These are phyloP conservation scores for Venturia canescens DNA, from an alignment of 1,140 invertebrate genomes.

Conservation along the genomic window DNA sequence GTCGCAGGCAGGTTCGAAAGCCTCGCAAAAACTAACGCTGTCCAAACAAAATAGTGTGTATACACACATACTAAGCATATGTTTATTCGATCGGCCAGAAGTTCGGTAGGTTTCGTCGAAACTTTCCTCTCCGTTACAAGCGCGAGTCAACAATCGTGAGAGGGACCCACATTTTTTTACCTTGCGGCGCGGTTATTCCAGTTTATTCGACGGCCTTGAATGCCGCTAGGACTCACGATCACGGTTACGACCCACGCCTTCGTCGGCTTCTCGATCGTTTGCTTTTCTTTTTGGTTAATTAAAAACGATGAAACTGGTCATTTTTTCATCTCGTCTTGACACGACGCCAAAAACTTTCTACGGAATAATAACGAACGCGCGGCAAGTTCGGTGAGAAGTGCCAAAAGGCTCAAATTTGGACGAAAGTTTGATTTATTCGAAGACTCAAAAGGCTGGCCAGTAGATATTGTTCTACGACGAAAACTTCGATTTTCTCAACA, in stretches of 20 bases:
- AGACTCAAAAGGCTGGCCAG: too few relatives aligned
- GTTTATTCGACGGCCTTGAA: background rate
- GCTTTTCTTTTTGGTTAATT: too few relatives aligned
- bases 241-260: background rate
- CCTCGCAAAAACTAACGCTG: background rate
- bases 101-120: background rate
- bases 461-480: too few relatives aligned
- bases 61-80: background rate
- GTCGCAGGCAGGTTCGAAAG: background rate
- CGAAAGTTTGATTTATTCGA: too few relatives aligned
- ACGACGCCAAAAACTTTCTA: too few relatives aligned
- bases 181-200: background rate
- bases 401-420: too few relatives aligned
- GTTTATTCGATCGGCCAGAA: background rate
- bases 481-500: too few relatives aligned
- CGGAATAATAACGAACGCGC: too few relatives aligned
- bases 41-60: background rate
- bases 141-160: slow-evolving; percentile 3
- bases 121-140: background rate
- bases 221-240: background rate
- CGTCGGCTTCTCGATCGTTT: background rate
- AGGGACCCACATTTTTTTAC: slow-evolving; percentile 10
- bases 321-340: too few relatives aligned
- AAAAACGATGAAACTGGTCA: too few relatives aligned
- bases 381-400: too few relatives aligned